Base-by-base conservation (phyloP, 2,888 invertebrate genomes). In the Pocota personata region DNA sequence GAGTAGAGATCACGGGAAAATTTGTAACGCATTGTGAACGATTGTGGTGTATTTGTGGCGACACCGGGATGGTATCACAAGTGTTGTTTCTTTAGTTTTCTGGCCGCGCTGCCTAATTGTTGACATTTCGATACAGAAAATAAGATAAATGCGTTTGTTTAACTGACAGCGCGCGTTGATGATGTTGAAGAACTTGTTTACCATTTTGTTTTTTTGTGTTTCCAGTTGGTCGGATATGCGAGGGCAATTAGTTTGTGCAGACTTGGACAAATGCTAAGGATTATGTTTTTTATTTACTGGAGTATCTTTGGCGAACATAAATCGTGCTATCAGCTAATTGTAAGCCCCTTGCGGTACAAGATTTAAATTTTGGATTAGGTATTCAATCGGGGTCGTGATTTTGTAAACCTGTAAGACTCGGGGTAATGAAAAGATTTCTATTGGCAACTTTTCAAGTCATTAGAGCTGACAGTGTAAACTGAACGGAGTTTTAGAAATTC, bases 81-180 rank as follows among this genome's bases (percentile, higher is more conserved):
- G 69, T 69, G 75, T 69, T 75, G 52, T 66, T 40, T 30, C 58
- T 46, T 60, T 37, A 19, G 60, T 40, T 77, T 43, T 75, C 48
- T 64, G 67, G 72, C 37, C 50, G 69, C 58, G 32, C 72, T 78
- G 69, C 83, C 78, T 83, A 83, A 83, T 83, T 83, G 83, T 71
- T 84, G 83, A 79, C 83, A 75, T 75, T 84, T 84, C 50, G 79
- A 69, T 69, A 67, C 50, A 79, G 62, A 69, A 64, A 79, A 64
- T 75, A 84, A 79, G 83, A 84, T 79, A 79, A 84, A 84, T 84
- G 79, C 75, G 67, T 79, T 73, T 75, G 73, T 75, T 75, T 27
- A 27, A 32, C 46, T 83, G 83, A 75, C 83, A 84, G 73, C 27
- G 7, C 5, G 14, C 52, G 50, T 35, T 72, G 78, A 73, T 78